Conservation (phyloP, 2,888 invertebrate genomes). For the Yponomeuta plumbellus region DNA sequence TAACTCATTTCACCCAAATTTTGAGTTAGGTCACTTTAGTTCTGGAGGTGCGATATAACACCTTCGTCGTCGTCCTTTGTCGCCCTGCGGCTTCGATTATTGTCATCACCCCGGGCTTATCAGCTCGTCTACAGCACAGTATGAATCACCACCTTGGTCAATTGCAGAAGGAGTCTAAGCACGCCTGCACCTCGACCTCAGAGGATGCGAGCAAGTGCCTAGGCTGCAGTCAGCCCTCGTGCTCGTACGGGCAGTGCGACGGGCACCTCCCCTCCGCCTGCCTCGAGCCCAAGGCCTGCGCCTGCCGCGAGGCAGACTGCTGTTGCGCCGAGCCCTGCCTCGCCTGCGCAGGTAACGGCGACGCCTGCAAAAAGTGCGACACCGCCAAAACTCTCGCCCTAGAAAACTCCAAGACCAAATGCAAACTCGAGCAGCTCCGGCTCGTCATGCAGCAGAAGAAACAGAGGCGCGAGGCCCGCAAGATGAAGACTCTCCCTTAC, state of each 20-base stretch:
- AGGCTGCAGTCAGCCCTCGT: conserved; percentile 44
- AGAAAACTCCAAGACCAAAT: conserved; percentile 87
- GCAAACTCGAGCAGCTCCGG: conserved; percentile 91
- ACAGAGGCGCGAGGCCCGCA: conserved; percentile 87
- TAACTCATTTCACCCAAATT: too few species aligned
- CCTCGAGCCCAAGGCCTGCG: conserved; percentile 34
- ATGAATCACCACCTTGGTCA: background rate
- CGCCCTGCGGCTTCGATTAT: too few species aligned
- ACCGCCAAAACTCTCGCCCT: conserved; percentile 73
- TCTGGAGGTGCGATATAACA: too few species aligned
- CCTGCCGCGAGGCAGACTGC: conserved; percentile 38
- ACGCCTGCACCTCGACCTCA: conserved; percentile 40
- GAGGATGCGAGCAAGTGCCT: conserved; percentile 45
- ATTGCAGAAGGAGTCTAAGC: conserved; percentile 62
- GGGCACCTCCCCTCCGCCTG: conserved; percentile 39
- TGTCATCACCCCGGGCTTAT: too few species aligned
- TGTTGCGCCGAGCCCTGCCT: conserved; percentile 40
- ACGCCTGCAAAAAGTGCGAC: conserved; percentile 66
- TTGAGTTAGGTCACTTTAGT: too few species aligned
- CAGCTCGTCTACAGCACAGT: too few species aligned
- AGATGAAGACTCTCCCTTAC: conserved; percentile 82
- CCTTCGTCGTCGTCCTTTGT: too few species aligned
- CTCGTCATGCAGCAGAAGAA: conserved; percentile 94
- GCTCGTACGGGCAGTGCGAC: conserved; percentile 58
- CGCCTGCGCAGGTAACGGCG: conserved; percentile 36